Conservation (phyloP, 2,888 invertebrate species). For the Phengaris alcon region DNA sequence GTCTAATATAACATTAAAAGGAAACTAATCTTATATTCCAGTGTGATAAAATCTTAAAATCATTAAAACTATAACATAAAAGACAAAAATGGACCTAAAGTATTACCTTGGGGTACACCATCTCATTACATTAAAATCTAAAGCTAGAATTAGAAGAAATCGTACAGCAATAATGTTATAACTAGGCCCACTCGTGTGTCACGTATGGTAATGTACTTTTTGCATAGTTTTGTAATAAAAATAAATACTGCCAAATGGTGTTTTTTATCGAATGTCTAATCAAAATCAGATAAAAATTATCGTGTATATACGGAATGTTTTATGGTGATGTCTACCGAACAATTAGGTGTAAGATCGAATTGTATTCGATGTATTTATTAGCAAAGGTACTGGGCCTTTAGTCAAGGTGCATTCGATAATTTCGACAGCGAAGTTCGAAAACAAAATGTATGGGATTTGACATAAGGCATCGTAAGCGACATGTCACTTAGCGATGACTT, state of each 20-base stretch:
- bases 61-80: neutral
- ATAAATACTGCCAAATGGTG: conserved; percentile 7
- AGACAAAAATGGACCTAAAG: neutral
- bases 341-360: conserved; percentile 13
- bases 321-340: neutral
- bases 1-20: neutral
- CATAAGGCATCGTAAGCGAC: no score
- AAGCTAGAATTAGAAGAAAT: neutral
- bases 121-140: neutral
- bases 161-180: conserved; percentile 10
- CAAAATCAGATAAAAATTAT: neutral
- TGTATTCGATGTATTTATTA: conserved; percentile 22
- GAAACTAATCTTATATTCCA: conserved; percentile 5
- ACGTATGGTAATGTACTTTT: neutral
- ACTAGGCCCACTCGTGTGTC: neutral
- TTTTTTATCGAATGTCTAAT: conserved; percentile 9
- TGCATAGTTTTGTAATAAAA: neutral
- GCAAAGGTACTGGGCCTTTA: neutral
- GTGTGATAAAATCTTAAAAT: conserved; percentile 13
- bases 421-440: no score
- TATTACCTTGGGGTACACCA: conserved; percentile 9
- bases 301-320: neutral
- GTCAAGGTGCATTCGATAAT: no score
- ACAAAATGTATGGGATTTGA: no score
- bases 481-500: no score